Base-by-base conservation (phyloP, 2,888 invertebrate species). In the Galeruca laticollis region DNA sequence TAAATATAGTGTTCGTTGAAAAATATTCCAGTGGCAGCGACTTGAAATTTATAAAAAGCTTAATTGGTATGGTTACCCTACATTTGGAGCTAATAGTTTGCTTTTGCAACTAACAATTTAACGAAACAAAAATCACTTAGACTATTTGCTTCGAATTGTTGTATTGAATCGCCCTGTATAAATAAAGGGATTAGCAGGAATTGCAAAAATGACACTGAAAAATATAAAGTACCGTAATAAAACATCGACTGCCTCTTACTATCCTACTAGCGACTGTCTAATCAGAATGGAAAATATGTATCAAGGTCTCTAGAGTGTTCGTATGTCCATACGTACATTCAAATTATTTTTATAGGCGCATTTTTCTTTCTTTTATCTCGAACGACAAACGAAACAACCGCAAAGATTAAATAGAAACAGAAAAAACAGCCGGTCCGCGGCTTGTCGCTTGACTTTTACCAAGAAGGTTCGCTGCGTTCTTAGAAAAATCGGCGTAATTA, bases 251-350 rank as follows among this genome's bases (percentile, higher is more conserved):
- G 61, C 81, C 82, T 81, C 76, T 82, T 82, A 82, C 82, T 73
- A 70, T 69, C 65, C 69, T 35, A 18, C 56, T 35, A 67, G 71
- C 73, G 76, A 77, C 71, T 66, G 70, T 72, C 65, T 64, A 73
- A 70, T 26, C 69, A 70, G 71, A 52, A 62, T 73, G 66, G 71
- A 71, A 73, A 73, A 76, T 76, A 73, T 74, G 68, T 77, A 78
- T 75, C 77, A 78, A 77, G 77, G 78, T 78, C 77, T 77, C 74
- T 63, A 71, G 68, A 67, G 73, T 72, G 68, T 78, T 73, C 74
- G 76, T 78, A 75, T 78, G 79, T 74, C 80, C 80, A 80, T 80
- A 81, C 78, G 70, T 79, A 79, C 82, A 81, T 82, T 82, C 82
- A 81, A 82, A 82, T 82, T 81, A 79, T 79, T 80, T 81, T 81